Evolutionary conservation across 2,113 vertebrate species (phyloP).

Genomic region (Saguinus midas): DNA sequence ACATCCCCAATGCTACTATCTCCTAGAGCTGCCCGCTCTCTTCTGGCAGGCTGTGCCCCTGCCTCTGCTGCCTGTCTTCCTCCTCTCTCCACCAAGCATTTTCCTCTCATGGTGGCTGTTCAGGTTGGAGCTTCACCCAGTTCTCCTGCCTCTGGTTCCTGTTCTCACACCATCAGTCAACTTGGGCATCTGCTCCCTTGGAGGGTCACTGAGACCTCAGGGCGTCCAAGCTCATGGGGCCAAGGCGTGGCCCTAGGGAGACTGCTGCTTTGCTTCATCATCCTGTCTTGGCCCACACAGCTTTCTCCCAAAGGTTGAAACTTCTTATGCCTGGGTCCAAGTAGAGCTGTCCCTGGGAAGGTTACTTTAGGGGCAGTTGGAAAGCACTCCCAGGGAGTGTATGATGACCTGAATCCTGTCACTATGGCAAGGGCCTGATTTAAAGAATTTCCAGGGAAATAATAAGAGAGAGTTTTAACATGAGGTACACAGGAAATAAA

Average conservation of each 20-base stretch:
- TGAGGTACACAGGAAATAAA: neutral
- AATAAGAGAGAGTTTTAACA: neutral
- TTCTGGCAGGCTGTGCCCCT: neutral
- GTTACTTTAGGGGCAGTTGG: neutral
- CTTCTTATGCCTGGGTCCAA: neutral
- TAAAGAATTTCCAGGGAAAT: neutral
- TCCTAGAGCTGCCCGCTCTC: neutral
- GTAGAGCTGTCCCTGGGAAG: neutral
- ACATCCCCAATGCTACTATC: neutral
- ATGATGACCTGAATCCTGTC: neutral
- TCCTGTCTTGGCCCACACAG: neutral
- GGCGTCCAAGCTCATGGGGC: neutral
- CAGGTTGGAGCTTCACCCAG: neutral
- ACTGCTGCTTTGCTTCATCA: neutral
- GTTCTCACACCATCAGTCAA: neutral
- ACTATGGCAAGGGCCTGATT: neutral
- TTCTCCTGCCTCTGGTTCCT: neutral
- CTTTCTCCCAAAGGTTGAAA: neutral
- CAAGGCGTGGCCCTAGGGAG: neutral
- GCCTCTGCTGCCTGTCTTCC: neutral
- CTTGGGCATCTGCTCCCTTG: neutral
- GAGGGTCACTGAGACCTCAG: too few relatives aligned
- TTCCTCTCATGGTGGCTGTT: neutral
- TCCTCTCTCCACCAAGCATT: accelerated
- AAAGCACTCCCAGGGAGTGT: neutral